phyloP scores from a whole-genome alignment of 2,113 vertebrate species.

The Beaufortia kweichowensis region DNA sequence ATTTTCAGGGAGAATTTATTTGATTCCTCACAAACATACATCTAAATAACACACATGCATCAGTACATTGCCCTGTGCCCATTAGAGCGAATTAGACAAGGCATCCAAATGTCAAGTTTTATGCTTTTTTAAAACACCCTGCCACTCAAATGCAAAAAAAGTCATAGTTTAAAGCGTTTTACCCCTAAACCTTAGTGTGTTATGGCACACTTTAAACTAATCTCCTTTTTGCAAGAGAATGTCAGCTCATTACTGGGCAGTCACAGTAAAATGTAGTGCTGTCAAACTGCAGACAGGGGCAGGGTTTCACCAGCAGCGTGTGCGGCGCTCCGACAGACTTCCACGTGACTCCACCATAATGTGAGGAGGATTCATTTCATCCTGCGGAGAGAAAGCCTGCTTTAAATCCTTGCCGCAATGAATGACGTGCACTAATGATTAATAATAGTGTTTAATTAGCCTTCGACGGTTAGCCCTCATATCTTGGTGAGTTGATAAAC shows the following conservation, averaged over 20 bases:
- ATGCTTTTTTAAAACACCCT: not conserved
- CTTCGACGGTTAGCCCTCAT: constrained; percentile 3
- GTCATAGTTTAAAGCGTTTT: constrained; percentile 15
- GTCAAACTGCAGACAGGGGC: constrained; percentile 22
- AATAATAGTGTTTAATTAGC: constrained; percentile 46
- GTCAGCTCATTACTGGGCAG: constrained; percentile 32
- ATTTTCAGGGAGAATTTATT: too few species aligned
- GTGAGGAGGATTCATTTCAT: not conserved
- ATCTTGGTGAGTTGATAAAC: constrained; percentile 39
- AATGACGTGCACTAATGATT: constrained; percentile 8
- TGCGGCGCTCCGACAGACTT: not conserved
- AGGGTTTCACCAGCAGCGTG: too few species aligned
- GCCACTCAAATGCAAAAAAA: constrained; percentile 9
- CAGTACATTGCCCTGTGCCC: too few species aligned
- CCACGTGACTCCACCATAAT: not conserved
- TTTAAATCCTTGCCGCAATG: constrained; percentile 6
- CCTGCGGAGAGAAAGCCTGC: not conserved
- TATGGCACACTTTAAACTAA: constrained; percentile 27
- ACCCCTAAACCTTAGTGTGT: constrained; percentile 21
- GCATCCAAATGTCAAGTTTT: too few species aligned
- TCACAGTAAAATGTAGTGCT: constrained; percentile 31
- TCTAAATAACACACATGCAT: too few species aligned
- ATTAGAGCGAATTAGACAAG: too few species aligned
- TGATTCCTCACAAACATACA: too few species aligned
- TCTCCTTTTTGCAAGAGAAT: constrained; percentile 23